Conservation (phyloP, 2,797 vertebrate species). For the Lagothrix lagotricha region DNA sequence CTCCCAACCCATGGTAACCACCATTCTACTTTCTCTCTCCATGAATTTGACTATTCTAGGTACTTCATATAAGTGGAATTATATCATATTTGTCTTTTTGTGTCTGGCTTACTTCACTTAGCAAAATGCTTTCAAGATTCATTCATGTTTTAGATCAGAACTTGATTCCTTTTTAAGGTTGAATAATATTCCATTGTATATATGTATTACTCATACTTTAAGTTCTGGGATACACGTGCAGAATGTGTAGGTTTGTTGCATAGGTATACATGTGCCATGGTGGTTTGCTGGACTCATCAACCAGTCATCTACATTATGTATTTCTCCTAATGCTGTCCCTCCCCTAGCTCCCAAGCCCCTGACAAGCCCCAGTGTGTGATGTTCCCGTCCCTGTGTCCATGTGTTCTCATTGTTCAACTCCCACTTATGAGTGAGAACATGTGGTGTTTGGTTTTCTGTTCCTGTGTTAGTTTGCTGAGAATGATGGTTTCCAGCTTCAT, state of each 20-base stretch:
- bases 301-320: background rate
- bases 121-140: background rate
- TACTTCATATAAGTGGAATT: background rate
- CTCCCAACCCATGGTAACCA: background rate
- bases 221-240: background rate
- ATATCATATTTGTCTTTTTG: background rate
- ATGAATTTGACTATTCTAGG: background rate
- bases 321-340: background rate
- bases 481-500: background rate
- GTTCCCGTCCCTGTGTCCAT: background rate
- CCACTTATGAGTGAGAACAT: background rate
- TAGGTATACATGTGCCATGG: background rate
- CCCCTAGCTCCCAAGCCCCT: background rate
- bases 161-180: background rate
- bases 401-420: background rate
- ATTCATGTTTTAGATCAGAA: background rate
- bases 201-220: background rate
- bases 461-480: background rate
- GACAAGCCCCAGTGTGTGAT: background rate
- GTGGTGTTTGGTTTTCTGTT: background rate
- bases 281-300: background rate
- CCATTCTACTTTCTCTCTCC: background rate
- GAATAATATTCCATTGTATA: background rate
- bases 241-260: background rate
- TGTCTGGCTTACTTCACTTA: background rate